Evolutionary conservation across 1,140 invertebrate species (phyloP), one percentile per base, ranked within the genome.

Genomic region (Drosophila bocqueti): DNA sequence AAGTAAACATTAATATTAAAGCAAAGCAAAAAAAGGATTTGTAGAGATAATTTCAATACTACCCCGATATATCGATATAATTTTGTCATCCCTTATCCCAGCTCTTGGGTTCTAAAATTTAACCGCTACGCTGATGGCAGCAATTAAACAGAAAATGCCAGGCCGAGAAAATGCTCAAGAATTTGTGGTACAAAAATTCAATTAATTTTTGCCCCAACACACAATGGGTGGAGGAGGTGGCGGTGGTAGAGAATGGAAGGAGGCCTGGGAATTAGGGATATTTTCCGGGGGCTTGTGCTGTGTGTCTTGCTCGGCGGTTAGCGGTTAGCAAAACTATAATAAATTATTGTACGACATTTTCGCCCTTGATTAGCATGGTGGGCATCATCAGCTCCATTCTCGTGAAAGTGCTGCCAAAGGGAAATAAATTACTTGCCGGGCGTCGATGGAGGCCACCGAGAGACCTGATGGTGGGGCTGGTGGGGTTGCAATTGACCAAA

Each of bases 141-240:
- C 74, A 89, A 84, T 89, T 89, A 90, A 89, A 90, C 69, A 80
- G 61, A 83, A 89, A 90, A 89, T 90, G 81, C 71, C 69, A 68
- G 78, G 40, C 77, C 76, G 47, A 66, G 73, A 87, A 79, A 90
- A 90, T 89, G 67, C 67, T 89, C 75, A 76, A 89, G 84, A 89
- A 90, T 84, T 89, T 89, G 85, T 81, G 85, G 85, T 90, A 89
- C 84, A 89, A 89, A 89, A 89, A 89, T 89, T 89, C 84, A 89
- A 89, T 89, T 89, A 89, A 89, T 89, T 90, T 89, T 81, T 61
- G 62, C 65, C 77, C 59, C 40, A 75, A 65, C 46, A 59, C 57
- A 62, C 40, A 66, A 45, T 71, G 50, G 24, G 7, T n/a, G 49
- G 21, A 24, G 49, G 43, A 18, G 40, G 31, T 3, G 18, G 8